Percentiles rank a stretch among this genome's conserved stretches.
Evolutionary conservation across 2,113 vertebrate species (phyloP).

Genomic region (rabbit (Oryctolagus cuniculus)): DNA sequence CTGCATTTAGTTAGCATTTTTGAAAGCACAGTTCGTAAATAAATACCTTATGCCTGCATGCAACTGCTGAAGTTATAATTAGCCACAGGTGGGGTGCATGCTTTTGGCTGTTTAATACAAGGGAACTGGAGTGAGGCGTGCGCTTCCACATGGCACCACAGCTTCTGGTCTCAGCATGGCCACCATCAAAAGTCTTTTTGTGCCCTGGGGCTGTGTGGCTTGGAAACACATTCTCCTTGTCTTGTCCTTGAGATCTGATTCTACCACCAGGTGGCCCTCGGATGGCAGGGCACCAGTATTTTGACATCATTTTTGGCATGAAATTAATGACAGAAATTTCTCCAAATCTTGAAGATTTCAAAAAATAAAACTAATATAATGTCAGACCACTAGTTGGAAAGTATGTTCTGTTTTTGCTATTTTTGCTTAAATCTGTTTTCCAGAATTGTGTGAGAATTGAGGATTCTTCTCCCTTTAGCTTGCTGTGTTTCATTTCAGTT

Average conservation of each 20-base stretch:
- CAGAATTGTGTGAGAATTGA: conserved; percentile 38
- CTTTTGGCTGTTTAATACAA: conserved; percentile 22
- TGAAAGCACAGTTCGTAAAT: background rate
- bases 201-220: conserved; percentile 56
- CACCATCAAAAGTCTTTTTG: conserved; percentile 25
- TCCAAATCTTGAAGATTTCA: conserved; percentile 78
- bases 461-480: background rate
- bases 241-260: conserved; percentile 67
- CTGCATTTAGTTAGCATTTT: background rate
- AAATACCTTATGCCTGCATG: background rate
- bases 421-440: conserved; percentile 79
- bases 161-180: conserved; percentile 66
- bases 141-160: conserved; percentile 60
- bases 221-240: conserved; percentile 52
- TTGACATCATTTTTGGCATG: conserved; percentile 84
- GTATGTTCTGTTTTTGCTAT: conserved; percentile 74
- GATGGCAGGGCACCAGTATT: conserved; percentile 72
- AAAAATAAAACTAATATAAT: background rate
- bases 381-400: conserved; percentile 72
- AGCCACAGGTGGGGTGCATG: conserved; percentile 44
- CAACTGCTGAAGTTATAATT: background rate
- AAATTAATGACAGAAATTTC: conserved; percentile 83
- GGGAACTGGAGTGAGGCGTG: conserved; percentile 35
- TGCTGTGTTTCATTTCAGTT: conserved; percentile 1
- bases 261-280: conserved; percentile 74